These are phyloP conservation scores for Microtus montanus DNA, from an alignment of 2,113 vertebrate species.

Conservation along the genomic window DNA sequence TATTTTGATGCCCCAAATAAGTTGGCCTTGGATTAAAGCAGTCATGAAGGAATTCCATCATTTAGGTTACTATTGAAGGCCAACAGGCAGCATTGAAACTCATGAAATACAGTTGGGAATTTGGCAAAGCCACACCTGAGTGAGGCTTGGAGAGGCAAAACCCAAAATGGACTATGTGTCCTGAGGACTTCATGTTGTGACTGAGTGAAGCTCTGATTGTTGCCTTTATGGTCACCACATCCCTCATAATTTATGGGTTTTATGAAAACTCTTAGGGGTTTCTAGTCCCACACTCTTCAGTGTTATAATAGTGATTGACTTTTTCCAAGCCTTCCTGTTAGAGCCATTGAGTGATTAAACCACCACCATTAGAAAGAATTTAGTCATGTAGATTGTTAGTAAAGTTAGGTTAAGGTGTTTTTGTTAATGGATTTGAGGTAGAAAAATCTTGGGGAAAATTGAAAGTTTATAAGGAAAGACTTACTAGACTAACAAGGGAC, in stretches of 20 bases:
- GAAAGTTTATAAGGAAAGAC: not conserved
- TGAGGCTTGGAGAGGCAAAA: not conserved
- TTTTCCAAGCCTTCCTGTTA: not conserved
- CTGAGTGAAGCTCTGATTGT: no score
- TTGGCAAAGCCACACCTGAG: not conserved
- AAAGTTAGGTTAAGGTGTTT: not conserved
- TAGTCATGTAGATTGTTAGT: not conserved
- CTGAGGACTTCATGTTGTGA: not conserved
- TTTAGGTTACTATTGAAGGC: not conserved
- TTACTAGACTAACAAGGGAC: not conserved
- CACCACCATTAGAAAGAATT: not conserved
- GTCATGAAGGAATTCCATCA: not conserved
- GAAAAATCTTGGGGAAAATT: not conserved
- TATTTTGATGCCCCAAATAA: not conserved
- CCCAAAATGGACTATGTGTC: not conserved
- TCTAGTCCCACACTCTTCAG: not conserved
- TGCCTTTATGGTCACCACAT: not conserved
- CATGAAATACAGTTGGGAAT: not conserved
- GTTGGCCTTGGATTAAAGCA: not conserved
- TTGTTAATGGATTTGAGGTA: not conserved
- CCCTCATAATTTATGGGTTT: not conserved
- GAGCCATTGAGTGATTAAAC: not conserved
- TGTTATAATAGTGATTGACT: not conserved
- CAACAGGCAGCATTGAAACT: not conserved
- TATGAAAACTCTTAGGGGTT: not conserved